These are phyloP conservation scores for Dendrolimus pini DNA, from an alignment of 2,888 invertebrate genomes.

Conservation along the genomic window DNA sequence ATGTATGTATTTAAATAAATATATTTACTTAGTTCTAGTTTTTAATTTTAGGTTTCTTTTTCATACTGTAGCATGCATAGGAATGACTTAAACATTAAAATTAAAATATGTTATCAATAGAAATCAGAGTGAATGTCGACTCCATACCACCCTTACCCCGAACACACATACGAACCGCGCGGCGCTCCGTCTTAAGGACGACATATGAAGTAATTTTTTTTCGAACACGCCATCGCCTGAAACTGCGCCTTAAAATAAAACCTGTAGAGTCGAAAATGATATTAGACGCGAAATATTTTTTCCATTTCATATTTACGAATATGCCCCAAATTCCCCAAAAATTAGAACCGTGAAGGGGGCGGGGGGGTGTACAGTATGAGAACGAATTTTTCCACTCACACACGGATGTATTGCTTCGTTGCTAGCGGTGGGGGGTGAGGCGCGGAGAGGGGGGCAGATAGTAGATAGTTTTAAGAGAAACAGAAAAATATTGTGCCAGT, in stretches of 20 bases:
- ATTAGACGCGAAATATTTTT: conserved; percentile 67
- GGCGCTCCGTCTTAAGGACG: conserved; percentile 77
- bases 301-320: conserved; percentile 79
- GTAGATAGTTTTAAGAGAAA: conserved; percentile 71
- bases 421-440: conserved; percentile 22
- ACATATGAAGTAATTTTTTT: conserved; percentile 78
- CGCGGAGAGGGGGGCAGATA: conserved; percentile 27
- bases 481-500: conserved; percentile 1
- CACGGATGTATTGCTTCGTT: conserved; percentile 17
- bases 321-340: conserved; percentile 78
- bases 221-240: conserved; percentile 43
- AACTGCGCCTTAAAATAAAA: conserved; percentile 29
- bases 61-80: too few species aligned
- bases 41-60: too few species aligned
- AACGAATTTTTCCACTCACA: conserved; percentile 46
- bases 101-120: too few species aligned
- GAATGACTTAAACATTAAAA: too few species aligned
- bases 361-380: conserved; percentile 42
- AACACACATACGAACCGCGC: conserved; percentile 72
- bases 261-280: conserved; percentile 36
- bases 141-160: conserved; percentile 39
- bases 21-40: too few species aligned
- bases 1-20: too few species aligned
- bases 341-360: conserved; percentile 76
- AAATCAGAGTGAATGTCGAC: conserved; percentile 17